These are phyloP conservation scores for Acipenser transmontanus DNA, from an alignment of 2,797 vertebrate genomes.

Conservation along the genomic window DNA sequence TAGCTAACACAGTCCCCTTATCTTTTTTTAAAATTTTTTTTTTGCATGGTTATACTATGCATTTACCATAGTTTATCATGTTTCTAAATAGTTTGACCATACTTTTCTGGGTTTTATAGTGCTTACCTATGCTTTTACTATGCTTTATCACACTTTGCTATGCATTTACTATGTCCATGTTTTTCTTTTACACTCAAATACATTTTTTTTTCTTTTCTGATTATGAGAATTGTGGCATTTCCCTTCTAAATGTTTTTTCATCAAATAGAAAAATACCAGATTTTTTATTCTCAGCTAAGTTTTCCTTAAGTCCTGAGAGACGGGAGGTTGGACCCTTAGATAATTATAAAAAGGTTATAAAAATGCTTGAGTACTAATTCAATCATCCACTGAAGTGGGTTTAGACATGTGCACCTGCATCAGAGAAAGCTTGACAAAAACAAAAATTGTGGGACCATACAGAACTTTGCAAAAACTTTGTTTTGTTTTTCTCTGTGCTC, in stretches of 20 bases:
- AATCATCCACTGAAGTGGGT: neutral
- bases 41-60: no score
- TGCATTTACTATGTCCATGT: no score
- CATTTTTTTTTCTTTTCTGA: neutral
- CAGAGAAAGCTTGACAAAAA: neutral
- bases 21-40: no score
- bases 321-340: neutral
- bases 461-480: neutral
- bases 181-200: neutral
- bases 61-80: no score
- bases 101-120: no score
- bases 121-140: no score
- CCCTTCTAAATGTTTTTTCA: neutral
- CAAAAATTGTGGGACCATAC: neutral
- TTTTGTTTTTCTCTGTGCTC: neutral
- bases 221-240: constrained; percentile 1
- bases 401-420: neutral
- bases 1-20: no score
- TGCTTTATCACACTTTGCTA: no score
- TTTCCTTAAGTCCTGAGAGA: constrained; percentile 3
- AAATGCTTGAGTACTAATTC: constrained; percentile 8
- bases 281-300: neutral
- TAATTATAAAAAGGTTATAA: constrained; percentile 10
- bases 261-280: neutral
- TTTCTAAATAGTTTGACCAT: no score